Conservation (phyloP, 1,140 invertebrate genomes). For the Scylla paramamosain region DNA sequence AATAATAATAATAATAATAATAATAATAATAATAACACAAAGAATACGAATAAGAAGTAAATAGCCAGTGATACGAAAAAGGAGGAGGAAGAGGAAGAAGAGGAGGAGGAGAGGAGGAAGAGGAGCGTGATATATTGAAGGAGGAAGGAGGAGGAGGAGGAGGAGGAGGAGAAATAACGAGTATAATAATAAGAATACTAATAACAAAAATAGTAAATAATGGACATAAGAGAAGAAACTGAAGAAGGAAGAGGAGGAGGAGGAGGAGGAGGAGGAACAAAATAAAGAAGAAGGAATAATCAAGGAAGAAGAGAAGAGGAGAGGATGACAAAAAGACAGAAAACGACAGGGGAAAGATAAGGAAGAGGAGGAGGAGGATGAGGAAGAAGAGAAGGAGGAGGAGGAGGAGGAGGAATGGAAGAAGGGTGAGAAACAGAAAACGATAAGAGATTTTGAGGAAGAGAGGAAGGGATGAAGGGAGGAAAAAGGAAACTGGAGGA, state of each 20-base stretch:
- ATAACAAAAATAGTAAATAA: too few species aligned
- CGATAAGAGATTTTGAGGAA: background rate
- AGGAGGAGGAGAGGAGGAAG: too few species aligned
- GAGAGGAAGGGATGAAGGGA: background rate
- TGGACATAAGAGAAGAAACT: too few species aligned
- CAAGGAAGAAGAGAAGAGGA: background rate
- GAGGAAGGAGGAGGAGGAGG: background rate
- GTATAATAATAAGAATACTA: too few species aligned
- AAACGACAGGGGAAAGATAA: background rate
- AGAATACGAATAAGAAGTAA: too few species aligned
- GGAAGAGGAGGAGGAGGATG: background rate
- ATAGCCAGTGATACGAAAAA: too few species aligned
- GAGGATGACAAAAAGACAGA: background rate
- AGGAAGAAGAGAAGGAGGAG: background rate
- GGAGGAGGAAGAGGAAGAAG: too few species aligned
- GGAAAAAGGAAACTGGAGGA: background rate
- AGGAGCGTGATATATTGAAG: too few species aligned
- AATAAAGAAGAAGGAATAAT: background rate
- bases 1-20: too few species aligned
- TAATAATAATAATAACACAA: background rate
- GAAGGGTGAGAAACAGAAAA: background rate
- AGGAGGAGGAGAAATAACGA: background rate
- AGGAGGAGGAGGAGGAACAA: background rate
- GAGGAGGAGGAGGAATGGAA: background rate
- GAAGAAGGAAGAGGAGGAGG: background rate